Evolutionary conservation across 1,140 invertebrate genomes (phyloP), one percentile per base, ranked within the genome.

Genomic region (Himalopsyche phryganea): DNA sequence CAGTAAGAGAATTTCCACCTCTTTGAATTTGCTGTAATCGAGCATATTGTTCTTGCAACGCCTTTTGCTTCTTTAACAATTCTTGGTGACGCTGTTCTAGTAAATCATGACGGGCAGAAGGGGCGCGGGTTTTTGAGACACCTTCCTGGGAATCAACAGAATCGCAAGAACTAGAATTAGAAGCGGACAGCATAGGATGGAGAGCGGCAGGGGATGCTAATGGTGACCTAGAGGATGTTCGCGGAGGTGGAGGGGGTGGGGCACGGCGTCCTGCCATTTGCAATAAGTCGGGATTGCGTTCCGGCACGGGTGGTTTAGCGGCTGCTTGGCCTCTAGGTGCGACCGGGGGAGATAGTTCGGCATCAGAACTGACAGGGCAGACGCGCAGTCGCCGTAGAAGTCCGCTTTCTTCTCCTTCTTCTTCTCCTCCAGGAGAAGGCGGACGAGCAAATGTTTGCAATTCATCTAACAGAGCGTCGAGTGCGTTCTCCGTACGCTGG

Each of bases 391-490:
- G 86, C 70, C 81, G 87, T 70, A 83, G 83, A 81, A 83, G 88
- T 85, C 82, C 89, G 81, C 80, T 85, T 82, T 83, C 87, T 87
- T 82, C 88, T 83, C 80, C 83, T 73, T 81, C 83, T 71, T 73
- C 71, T 77, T 78, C 66, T 74, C 76, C 67, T 73, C 80, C 69
- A 75, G 78, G 68, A 49, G 67, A 63, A 1, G 59, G 63, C 2
- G 88, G 88, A 63, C 86, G 83, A 20, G 86, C 84, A 71, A 92
- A 92, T 7, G 90, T 92, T 71, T 93, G 89, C 45, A 94, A 80
- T 74, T 95, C 92, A 71, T 94, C 91, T 90, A 95, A 74, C 86
- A 95, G 75, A 85, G 90, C 89, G 86, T 95, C 91, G 86, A 94
- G 89, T 84, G 91, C 89, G 86, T 92, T 94, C 86, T 93, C 90